Evolutionary conservation across 1,140 invertebrate species (phyloP).

Genomic region (Saccostrea echinata): DNA sequence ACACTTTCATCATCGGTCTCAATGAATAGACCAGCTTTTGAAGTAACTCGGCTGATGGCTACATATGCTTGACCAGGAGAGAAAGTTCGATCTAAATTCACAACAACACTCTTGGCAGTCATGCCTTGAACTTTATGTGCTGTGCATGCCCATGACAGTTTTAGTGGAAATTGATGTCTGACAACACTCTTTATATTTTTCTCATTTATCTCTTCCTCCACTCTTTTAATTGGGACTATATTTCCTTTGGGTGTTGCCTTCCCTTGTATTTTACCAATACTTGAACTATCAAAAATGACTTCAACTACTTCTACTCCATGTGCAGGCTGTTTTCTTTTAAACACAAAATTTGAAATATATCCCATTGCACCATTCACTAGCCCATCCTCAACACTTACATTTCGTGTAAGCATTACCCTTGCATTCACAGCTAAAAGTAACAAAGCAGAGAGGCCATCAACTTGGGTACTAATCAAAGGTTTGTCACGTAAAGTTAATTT

Average conservation of each 20-base stretch:
- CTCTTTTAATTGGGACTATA: constrained; percentile 29
- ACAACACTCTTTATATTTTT: constrained; percentile 2
- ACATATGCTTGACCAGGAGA: constrained; percentile 43
- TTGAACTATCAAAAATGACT: no score
- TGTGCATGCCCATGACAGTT: constrained; percentile 40
- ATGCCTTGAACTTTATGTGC: constrained; percentile 47
- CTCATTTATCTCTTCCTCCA: constrained; percentile 16
- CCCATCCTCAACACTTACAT: no score
- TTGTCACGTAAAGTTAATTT: no score
- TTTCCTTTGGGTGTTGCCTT: constrained; percentile 13
- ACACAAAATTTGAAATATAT: no score
- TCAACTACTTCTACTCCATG: no score
- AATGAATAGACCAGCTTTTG: constrained; percentile 14
- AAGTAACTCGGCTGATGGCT: constrained; percentile 36
- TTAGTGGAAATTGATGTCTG: constrained; percentile 40
- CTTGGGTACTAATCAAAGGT: no score
- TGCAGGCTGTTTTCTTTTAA: no score
- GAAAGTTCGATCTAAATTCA: constrained; percentile 15
- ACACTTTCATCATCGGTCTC: neutral
- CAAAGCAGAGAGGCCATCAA: no score
- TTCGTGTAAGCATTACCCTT: no score
- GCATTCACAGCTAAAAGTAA: no score
- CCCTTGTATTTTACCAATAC: neutral
- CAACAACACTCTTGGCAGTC: constrained; percentile 33
- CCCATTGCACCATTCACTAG: no score